These are phyloP conservation scores for Calameuta pallipes DNA, from an alignment of 2,888 invertebrate species.

Conservation along the genomic window DNA sequence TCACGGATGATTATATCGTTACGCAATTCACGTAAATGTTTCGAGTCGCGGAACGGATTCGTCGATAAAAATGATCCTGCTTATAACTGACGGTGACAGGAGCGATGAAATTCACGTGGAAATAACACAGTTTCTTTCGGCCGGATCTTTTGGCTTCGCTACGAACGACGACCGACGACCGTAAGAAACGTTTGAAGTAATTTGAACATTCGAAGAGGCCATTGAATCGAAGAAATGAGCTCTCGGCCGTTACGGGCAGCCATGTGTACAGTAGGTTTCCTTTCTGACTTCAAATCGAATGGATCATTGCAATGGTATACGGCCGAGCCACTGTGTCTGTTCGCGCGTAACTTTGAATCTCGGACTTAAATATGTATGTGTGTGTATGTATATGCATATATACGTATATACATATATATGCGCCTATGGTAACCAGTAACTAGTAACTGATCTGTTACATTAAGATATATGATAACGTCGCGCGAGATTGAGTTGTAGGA, in stretches of 20 bases:
- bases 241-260: neutral
- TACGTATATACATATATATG: neutral
- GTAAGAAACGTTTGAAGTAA: neutral
- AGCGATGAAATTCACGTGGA: neutral
- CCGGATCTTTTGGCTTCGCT: neutral
- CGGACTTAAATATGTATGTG: neutral
- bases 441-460: neutral
- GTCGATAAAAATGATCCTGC: neutral
- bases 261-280: neutral
- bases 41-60: neutral
- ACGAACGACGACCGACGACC: neutral
- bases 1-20: neutral
- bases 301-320: neutral
- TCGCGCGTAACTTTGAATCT: neutral
- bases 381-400: too few species aligned
- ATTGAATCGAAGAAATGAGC: neutral
- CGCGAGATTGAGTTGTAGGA: conserved; percentile 39
- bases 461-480: conserved; percentile 26
- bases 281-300: neutral
- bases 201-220: neutral
- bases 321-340: neutral
- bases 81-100: neutral
- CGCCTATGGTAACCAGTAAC: neutral
- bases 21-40: neutral
- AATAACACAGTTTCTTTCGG: neutral